Conservation (phyloP, 2,113 vertebrate genomes). For the Phrynosoma platyrhinos region DNA sequence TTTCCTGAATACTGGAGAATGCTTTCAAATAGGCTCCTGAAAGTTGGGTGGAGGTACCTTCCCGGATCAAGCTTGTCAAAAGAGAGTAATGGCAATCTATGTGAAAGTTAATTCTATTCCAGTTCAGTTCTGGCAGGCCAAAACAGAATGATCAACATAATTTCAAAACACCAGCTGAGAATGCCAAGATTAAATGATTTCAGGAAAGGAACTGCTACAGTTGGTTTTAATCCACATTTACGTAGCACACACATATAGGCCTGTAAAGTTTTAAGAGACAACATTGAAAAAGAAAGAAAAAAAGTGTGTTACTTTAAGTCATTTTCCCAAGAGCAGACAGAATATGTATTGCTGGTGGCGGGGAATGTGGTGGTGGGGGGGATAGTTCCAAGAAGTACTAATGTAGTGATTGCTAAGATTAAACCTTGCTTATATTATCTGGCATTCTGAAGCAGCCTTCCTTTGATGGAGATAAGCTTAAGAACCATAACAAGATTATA, state of each 20-base stretch:
- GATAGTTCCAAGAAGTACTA: neutral
- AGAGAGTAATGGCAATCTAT: too few species aligned
- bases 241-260: too few species aligned
- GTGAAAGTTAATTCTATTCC: too few species aligned
- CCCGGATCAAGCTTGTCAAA: too few species aligned
- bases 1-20: too few species aligned
- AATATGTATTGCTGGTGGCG: neutral
- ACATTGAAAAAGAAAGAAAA: too few species aligned
- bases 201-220: neutral
- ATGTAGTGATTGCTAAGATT: neutral
- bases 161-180: neutral
- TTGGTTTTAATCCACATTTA: neutral
- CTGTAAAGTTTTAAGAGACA: too few species aligned
- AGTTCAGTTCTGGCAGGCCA: too few species aligned
- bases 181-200: neutral
- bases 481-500: conserved; percentile 1
- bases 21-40: too few species aligned
- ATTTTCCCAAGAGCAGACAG: neutral
- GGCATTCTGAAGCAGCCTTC: neutral
- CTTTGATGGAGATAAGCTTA: conserved; percentile 19
- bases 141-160: neutral
- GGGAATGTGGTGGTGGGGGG: neutral
- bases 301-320: too few species aligned
- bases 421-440: conserved; percentile 1
- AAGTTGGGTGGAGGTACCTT: too few species aligned